phyloP scores from a whole-genome alignment of 2,113 vertebrate species.

The Leiothrix lutea region DNA sequence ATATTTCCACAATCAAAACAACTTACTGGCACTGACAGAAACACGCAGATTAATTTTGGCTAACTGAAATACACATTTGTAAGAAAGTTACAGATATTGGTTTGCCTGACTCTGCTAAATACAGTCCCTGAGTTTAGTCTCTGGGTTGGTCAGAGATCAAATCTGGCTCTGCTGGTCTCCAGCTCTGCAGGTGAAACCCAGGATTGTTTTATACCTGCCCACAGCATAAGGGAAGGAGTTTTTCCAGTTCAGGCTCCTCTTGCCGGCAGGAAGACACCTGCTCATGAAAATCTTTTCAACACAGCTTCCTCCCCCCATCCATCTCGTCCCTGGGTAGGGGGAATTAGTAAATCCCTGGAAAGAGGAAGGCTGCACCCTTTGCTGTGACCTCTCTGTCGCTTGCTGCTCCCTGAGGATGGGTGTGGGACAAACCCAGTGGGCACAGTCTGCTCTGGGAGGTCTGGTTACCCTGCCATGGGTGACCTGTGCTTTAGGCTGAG shows the following conservation, averaged over 20 bases:
- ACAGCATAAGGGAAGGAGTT: neutral
- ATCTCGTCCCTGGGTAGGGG: neutral
- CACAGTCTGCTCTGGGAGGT: neutral
- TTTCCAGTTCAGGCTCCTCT: neutral
- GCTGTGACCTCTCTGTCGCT: neutral
- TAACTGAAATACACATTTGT: neutral
- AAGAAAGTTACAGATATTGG: neutral
- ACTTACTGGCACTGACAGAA: neutral
- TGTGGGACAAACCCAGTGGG: neutral
- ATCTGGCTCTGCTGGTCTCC: neutral
- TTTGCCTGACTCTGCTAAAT: neutral
- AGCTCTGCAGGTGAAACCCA: neutral
- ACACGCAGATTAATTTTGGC: neutral
- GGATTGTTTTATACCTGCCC: neutral
- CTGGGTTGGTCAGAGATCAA: neutral
- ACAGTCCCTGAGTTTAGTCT: neutral
- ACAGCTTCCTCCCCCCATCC: neutral
- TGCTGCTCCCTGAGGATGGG: neutral
- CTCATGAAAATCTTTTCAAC: neutral
- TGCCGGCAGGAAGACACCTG: neutral
- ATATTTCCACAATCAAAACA: neutral
- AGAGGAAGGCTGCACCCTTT: fast-evolving
- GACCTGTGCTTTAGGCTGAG: neutral
- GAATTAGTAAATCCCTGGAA: neutral
- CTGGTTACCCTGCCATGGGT: neutral